phyloP scores from a whole-genome alignment of 2,888 invertebrate genomes.

The Anticlea derivata region DNA sequence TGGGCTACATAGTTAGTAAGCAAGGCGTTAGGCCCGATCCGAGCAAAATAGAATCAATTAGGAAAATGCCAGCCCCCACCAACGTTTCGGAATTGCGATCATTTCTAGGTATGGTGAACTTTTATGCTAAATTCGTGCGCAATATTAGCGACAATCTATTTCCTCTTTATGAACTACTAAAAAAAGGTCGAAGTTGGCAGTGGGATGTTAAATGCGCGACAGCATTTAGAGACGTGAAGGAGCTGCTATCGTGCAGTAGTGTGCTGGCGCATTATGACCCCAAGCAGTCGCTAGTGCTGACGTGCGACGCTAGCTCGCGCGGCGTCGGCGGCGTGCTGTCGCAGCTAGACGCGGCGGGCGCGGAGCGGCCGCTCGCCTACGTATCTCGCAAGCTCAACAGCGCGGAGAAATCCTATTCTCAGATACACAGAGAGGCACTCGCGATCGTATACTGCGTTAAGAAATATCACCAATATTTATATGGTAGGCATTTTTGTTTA shows the following conservation, averaged over 20 bases:
- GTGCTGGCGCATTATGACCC: conserved; percentile 35
- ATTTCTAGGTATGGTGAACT: conserved; percentile 28
- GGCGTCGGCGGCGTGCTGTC: conserved; percentile 19
- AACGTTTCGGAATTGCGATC: conserved; percentile 18
- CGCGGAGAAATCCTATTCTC: conserved; percentile 4
- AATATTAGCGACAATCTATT: conserved; percentile 20
- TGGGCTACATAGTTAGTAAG: conserved; percentile 15
- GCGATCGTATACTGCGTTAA: not conserved
- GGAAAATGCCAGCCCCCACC: no score
- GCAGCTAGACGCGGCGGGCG: conserved; percentile 15
- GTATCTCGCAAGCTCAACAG: conserved; percentile 20
- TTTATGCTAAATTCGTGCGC: conserved; percentile 27
- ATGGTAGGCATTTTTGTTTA: not conserved
- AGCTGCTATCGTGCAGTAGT: no score
- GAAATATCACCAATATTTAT: not conserved
- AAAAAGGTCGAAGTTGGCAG: no score
- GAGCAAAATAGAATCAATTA: no score
- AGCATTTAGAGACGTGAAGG: no score
- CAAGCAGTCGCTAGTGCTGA: conserved; percentile 23
- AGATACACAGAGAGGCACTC: not conserved
- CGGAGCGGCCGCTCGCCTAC: conserved; percentile 33
- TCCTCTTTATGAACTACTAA: not conserved
- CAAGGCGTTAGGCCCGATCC: conserved; percentile 14
- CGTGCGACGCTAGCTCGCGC: conserved; percentile 35
- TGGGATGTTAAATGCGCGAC: no score